These are phyloP conservation scores for Blennius ocellaris DNA, from an alignment of 2,113 vertebrate genomes.

Conservation along the genomic window DNA sequence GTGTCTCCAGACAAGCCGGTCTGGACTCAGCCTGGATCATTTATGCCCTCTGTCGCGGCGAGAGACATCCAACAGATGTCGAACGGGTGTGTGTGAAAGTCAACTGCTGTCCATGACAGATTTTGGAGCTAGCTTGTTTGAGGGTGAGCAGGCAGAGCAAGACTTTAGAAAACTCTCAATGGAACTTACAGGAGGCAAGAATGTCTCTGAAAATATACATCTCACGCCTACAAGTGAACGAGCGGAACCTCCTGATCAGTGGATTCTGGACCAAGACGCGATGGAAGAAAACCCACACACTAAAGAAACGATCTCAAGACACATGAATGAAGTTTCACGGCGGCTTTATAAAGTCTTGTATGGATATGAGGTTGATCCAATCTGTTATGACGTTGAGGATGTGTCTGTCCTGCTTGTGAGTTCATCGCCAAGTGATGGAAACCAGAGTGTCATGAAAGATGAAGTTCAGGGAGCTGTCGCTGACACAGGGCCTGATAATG, in stretches of 20 bases:
- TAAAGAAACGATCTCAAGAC: constrained; percentile 24
- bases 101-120: constrained; percentile 68
- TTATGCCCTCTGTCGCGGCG: constrained; percentile 39
- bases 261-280: background rate
- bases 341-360: constrained; percentile 79
- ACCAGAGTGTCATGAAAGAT: constrained; percentile 22
- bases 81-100: constrained; percentile 58
- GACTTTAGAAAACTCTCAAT: constrained; percentile 74
- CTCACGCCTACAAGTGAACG: too few species aligned
- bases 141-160: constrained; percentile 77
- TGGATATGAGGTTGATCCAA: constrained; percentile 67
- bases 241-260: too few species aligned
- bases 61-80: constrained; percentile 39
- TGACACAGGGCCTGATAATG: background rate
- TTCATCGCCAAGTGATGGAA: constrained; percentile 3
- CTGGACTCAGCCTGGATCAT: constrained; percentile 11
- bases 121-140: constrained; percentile 78
- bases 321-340: constrained; percentile 75
- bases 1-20: constrained; percentile 56
- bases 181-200: constrained; percentile 60
- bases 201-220: constrained; percentile 39
- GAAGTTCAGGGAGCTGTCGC: constrained; percentile 15
- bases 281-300: background rate
- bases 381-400: constrained; percentile 36
- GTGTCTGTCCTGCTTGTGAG: background rate